These are phyloP conservation scores for Scytalopus superciliaris DNA, from an alignment of 2,113 vertebrate genomes.

Conservation along the genomic window DNA sequence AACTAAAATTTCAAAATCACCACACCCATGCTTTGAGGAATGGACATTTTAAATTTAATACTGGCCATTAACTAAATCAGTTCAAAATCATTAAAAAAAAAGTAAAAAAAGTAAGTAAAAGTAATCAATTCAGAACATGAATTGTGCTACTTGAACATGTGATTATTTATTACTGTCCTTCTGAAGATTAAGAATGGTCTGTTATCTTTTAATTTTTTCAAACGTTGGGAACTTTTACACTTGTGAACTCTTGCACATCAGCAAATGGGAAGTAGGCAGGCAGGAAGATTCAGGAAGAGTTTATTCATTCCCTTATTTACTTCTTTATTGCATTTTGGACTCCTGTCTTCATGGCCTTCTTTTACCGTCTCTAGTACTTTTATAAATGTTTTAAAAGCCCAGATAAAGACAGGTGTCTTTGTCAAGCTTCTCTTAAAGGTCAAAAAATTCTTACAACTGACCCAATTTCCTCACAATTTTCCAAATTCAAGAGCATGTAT, in stretches of 20 bases:
- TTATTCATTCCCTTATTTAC: not conserved
- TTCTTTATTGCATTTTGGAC: not conserved
- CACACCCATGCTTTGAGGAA: not conserved
- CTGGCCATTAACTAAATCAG: not conserved
- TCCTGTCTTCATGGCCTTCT: not conserved
- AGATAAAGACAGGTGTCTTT: not conserved
- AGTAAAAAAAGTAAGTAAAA: no score
- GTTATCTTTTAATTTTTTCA: not conserved
- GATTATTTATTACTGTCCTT: not conserved
- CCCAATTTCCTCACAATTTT: not conserved
- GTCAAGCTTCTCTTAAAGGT: not conserved
- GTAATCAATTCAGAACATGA: not conserved
- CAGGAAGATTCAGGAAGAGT: not conserved
- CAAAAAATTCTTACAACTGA: not conserved
- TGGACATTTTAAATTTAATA: not conserved
- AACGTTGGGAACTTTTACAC: not conserved
- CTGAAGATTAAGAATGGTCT: not conserved
- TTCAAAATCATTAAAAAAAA: not conserved
- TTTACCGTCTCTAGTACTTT: not conserved
- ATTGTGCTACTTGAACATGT: not conserved
- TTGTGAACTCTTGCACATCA: not conserved
- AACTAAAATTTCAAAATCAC: not conserved
- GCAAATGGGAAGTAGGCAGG: not conserved
- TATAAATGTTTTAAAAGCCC: not conserved
- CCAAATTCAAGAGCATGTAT: not conserved